phyloP scores from a whole-genome alignment of 2,888 invertebrate species.

The Himalopsyche kuldschensis region DNA sequence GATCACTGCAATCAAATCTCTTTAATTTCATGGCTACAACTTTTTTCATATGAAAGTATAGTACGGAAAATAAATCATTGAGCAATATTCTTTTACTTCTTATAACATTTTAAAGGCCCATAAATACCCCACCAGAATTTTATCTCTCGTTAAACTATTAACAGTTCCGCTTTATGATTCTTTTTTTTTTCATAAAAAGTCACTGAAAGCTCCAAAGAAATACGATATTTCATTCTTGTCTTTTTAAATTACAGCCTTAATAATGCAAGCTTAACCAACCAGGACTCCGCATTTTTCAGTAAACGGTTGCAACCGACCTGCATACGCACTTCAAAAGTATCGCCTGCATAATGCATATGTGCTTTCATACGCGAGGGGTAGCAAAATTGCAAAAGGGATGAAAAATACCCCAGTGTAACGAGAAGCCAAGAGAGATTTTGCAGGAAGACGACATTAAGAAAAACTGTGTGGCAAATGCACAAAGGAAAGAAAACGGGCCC shows the following conservation, averaged over 20 bases:
- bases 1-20: too few species aligned
- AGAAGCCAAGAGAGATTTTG: not conserved
- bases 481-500: not conserved
- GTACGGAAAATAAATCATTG: too few species aligned
- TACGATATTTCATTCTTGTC: not conserved
- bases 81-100: too few species aligned
- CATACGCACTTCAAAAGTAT: constrained; percentile 7
- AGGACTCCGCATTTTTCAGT: not conserved
- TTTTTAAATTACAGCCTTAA: not conserved
- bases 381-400: not conserved
- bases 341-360: constrained; percentile 8
- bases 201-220: not conserved
- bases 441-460: not conserved
- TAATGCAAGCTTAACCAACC: not conserved
- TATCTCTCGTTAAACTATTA: too few species aligned
- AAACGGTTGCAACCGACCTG: constrained; percentile 1
- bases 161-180: too few species aligned
- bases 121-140: too few species aligned
- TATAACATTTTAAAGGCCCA: too few species aligned
- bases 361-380: not conserved
- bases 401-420: not conserved
- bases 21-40: too few species aligned
- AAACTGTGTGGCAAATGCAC: not conserved
- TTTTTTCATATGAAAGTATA: too few species aligned
- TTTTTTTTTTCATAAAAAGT: too few species aligned